phyloP scores from a whole-genome alignment of 1,140 invertebrate genomes.

The Parapsyche elsis region DNA sequence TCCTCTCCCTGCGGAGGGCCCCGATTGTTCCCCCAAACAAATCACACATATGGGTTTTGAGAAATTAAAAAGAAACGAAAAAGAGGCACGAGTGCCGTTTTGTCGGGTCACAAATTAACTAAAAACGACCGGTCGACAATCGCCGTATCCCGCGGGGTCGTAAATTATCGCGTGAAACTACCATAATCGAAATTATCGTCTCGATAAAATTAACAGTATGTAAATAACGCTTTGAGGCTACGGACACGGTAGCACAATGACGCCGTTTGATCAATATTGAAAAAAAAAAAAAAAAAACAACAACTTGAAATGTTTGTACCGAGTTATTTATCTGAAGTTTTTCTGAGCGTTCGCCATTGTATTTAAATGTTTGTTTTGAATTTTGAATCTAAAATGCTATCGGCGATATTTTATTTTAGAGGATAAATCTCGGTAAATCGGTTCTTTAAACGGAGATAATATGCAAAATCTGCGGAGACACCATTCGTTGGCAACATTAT shows the following conservation, averaged over 20 bases:
- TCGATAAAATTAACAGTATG: conserved; percentile 26
- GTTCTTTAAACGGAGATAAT: no score
- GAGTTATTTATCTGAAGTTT: no score
- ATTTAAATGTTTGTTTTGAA: no score
- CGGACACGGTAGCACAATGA: conserved; percentile 15
- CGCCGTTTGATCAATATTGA: not conserved
- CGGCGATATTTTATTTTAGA: no score
- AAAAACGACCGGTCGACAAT: not conserved
- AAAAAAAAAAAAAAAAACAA: not conserved
- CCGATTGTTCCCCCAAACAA: not conserved
- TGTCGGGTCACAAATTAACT: not conserved
- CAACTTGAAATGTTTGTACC: not conserved
- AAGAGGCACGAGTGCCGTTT: not conserved
- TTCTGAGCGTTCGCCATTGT: no score
- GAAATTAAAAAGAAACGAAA: not conserved
- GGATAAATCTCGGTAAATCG: no score
- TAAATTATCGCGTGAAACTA: conserved; percentile 18
- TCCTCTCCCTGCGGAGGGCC: not conserved
- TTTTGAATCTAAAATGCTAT: no score
- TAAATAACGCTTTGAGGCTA: conserved; percentile 7
- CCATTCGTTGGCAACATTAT: no score
- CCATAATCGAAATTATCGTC: conserved; percentile 20
- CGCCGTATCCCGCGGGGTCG: not conserved
- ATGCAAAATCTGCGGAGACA: no score
- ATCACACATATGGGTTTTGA: not conserved